Evolutionary conservation across 1,140 invertebrate species (phyloP).

Genomic region (Ceratitis capitata): DNA sequence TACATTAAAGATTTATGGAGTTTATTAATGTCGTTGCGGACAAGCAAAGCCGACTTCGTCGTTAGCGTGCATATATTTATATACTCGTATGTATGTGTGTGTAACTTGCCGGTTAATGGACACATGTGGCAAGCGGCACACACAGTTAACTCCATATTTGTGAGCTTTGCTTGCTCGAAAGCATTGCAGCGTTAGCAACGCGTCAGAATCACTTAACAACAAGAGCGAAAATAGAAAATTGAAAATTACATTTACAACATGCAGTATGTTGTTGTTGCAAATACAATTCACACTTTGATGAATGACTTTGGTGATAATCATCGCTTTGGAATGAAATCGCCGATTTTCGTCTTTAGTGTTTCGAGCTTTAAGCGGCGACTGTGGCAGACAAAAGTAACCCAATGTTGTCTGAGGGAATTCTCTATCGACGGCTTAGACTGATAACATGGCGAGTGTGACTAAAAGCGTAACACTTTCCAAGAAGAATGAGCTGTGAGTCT

Average conservation of each 20-base stretch:
- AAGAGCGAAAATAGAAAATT: no score
- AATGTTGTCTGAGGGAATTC: no score
- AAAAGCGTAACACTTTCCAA: no score
- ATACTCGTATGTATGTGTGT: neutral
- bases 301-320: conserved; percentile 25
- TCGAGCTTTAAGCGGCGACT: neutral
- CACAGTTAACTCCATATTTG: neutral
- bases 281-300: conserved; percentile 18
- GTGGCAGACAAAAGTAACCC: no score
- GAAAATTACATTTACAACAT: neutral
- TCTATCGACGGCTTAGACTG: no score
- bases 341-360: neutral
- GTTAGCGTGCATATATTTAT: no score
- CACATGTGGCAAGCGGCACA: neutral
- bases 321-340: neutral
- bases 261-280: neutral
- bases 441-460: no score
- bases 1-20: conserved; percentile 3
- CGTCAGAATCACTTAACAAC: conserved; percentile 11
- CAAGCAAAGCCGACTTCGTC: neutral
- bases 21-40: conserved; percentile 1
- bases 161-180: neutral
- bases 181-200: neutral
- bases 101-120: neutral
- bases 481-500: no score